These are phyloP conservation scores for Daphoenositta chrysoptera DNA, from an alignment of 2,113 vertebrate genomes.

Conservation along the genomic window DNA sequence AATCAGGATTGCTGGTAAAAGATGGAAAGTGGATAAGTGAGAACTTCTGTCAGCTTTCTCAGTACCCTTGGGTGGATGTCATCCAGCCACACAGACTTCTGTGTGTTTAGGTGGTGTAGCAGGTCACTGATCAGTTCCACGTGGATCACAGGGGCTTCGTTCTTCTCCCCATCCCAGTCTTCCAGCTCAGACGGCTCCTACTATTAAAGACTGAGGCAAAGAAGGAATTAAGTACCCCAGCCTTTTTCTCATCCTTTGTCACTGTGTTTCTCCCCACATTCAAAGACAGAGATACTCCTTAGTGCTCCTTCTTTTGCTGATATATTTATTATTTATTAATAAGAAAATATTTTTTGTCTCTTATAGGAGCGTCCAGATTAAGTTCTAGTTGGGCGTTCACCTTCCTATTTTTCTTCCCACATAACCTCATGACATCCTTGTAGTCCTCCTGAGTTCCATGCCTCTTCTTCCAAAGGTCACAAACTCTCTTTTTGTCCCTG, in stretches of 20 bases:
- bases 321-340: background rate
- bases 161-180: background rate
- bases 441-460: background rate
- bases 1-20: background rate
- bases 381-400: background rate
- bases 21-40: background rate
- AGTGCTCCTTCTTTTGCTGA: background rate
- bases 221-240: background rate
- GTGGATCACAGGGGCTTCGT: background rate
- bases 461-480: background rate
- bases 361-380: background rate
- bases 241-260: background rate
- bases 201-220: background rate
- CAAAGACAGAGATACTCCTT: background rate
- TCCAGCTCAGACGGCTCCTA: background rate
- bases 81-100: background rate
- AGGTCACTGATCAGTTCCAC: background rate
- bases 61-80: background rate
- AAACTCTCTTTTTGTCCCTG: background rate
- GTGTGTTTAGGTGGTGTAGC: background rate
- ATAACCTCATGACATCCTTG: background rate
- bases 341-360: background rate
- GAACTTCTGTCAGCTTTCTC: background rate
- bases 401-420: accelerated
- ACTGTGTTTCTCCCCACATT: background rate